Percentiles rank a stretch among this genome's conserved stretches.
phyloP scores from a whole-genome alignment of 2,113 vertebrate genomes.

The Peromyscus californicus region DNA sequence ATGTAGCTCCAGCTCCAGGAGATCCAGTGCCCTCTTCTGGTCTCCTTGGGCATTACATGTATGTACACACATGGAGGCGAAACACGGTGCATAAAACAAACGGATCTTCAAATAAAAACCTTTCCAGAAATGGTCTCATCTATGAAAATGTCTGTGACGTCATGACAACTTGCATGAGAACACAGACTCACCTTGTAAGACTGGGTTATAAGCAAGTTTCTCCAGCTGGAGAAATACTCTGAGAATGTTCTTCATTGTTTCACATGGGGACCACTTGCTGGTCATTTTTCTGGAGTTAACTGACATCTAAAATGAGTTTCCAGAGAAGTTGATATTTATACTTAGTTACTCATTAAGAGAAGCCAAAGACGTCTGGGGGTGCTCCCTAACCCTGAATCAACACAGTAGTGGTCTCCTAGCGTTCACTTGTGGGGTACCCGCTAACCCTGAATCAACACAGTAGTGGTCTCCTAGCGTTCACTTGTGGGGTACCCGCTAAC shows the following conservation, averaged over 20 bases:
- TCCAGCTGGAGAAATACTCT: slow-evolving; percentile 10
- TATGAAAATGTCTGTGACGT: neutral
- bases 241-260: neutral
- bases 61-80: neutral
- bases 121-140: neutral
- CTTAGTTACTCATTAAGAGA: slow-evolving; percentile 41
- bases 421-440: neutral
- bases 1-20: neutral
- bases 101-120: neutral
- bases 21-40: neutral
- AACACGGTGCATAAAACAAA: neutral
- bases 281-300: slow-evolving; percentile 37
- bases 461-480: too few relatives aligned
- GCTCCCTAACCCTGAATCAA: neutral
- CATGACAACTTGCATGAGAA: slow-evolving; percentile 23
- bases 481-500: too few relatives aligned
- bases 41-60: neutral
- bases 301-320: slow-evolving; percentile 58
- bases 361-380: neutral
- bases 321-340: slow-evolving; percentile 27
- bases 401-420: neutral
- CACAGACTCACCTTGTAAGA: neutral
- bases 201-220: neutral
- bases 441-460: too few relatives aligned
- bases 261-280: neutral